These are phyloP conservation scores for Fregetta grallaria DNA, from an alignment of 2,113 vertebrate genomes.

Conservation along the genomic window DNA sequence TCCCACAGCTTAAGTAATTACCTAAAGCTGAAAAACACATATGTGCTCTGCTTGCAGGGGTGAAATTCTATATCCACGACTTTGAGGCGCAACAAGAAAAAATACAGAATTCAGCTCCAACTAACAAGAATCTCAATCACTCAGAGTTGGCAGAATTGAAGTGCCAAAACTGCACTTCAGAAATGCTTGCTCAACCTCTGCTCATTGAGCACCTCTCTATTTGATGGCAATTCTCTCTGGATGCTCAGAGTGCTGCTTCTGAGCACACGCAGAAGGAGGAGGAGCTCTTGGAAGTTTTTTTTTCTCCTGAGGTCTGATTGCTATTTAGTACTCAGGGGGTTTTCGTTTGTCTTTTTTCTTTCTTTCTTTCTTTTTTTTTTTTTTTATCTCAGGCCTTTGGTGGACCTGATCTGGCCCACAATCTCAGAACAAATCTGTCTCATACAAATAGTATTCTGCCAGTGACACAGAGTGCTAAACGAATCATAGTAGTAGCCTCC, in stretches of 20 bases:
- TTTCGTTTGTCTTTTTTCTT: too few relatives aligned
- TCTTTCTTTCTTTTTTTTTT: too few relatives aligned
- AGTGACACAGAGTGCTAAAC: neutral
- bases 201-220: neutral
- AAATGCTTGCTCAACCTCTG: neutral
- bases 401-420: neutral
- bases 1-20: neutral
- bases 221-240: neutral
- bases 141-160: neutral
- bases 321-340: accelerated
- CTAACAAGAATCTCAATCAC: neutral
- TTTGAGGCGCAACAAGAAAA: neutral
- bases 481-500: neutral
- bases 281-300: neutral
- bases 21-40: neutral
- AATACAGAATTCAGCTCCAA: neutral
- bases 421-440: neutral
- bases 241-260: neutral
- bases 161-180: neutral
- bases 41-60: neutral
- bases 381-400: neutral
- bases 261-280: neutral
- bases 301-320: neutral
- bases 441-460: neutral
- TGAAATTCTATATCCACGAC: neutral